Base-by-base conservation (phyloP, 2,113 vertebrate genomes). In the Puffinus mauretanicus region DNA sequence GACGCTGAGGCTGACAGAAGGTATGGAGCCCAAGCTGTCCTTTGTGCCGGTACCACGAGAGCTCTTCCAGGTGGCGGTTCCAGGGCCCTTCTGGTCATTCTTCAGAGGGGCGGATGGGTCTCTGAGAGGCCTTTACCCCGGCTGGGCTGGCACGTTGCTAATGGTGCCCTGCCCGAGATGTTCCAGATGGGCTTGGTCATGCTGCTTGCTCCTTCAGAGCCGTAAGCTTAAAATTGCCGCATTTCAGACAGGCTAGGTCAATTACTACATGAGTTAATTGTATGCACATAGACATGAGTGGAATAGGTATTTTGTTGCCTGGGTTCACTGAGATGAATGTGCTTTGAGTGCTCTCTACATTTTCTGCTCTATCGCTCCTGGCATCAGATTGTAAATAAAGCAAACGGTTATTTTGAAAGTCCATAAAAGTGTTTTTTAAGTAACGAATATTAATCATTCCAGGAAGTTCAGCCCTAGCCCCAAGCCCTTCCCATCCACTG, bases 1-100 rank as follows among this genome's bases (percentile, higher is more conserved):
- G 44, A 4, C 3, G 6, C 5, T 4, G 2, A 0, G 4, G 40
- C 13, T 19, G 52, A 3, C 7, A 3, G 44, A 10, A 6, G 14
- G 38, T 1, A 4, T 2, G 1, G 22, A 17, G 61, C 17, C 8
- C 11, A 11, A 13, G 61, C 17, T 7, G 7, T 6, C 16, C 20
- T 13, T 20, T 13, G 26, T 44, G 21, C 49, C 7, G 34, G 49
- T 4, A 49, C 22, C 47, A 13, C 47, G 47, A 13, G 49, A 13
- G 24, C 44, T 44, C 44, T 3, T 44, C 44, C 44, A 3, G 30
- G 3, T 11, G 58, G 47, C 5, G 42, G 30, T 6, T 25, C 13
- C 16, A 7, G 51, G 18, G 36, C 14, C 1, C 13, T 21, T 5
- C 25, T 9, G 21, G 8, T 27, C 27, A 1, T 51, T 5, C 36